phyloP scores from a whole-genome alignment of 2,113 vertebrate species.

The Vulpes ferrilata region DNA sequence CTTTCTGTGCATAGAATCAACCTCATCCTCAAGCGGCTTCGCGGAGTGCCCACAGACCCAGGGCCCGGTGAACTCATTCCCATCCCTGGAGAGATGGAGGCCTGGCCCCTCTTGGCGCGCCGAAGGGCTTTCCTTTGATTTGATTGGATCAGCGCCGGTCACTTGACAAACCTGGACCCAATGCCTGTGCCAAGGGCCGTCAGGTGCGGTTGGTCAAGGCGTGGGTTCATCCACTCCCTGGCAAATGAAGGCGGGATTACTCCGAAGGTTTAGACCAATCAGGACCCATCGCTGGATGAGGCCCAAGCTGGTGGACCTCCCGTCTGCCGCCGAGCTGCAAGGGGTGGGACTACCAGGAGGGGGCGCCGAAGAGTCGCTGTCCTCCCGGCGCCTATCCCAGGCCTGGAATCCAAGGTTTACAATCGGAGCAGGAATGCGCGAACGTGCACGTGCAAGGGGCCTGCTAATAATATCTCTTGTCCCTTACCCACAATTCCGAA shows the following conservation, averaged over 20 bases:
- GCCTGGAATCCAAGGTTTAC: neutral
- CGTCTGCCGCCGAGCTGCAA: neutral
- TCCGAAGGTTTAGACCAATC: neutral
- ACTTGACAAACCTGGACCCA: neutral
- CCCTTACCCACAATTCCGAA: neutral
- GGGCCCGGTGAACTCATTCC: neutral
- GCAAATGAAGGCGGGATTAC: neutral
- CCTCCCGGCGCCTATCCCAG: accelerated
- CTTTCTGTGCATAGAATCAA: neutral
- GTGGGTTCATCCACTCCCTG: neutral
- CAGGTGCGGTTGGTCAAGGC: neutral
- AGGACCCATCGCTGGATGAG: neutral
- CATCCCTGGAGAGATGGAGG: neutral
- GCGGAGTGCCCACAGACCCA: neutral
- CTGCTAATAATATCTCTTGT: neutral
- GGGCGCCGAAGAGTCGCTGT: neutral
- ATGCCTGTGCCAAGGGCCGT: neutral
- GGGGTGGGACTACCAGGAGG: neutral
- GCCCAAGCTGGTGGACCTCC: neutral
- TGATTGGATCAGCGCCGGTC: neutral
- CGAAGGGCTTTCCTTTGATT: neutral
- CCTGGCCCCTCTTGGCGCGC: accelerated
- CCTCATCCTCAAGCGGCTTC: neutral
- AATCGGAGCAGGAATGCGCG: neutral
- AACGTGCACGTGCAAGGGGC: neutral